These are phyloP conservation scores for Heliothis virescens DNA, from an alignment of 1,140 invertebrate genomes.

Conservation along the genomic window DNA sequence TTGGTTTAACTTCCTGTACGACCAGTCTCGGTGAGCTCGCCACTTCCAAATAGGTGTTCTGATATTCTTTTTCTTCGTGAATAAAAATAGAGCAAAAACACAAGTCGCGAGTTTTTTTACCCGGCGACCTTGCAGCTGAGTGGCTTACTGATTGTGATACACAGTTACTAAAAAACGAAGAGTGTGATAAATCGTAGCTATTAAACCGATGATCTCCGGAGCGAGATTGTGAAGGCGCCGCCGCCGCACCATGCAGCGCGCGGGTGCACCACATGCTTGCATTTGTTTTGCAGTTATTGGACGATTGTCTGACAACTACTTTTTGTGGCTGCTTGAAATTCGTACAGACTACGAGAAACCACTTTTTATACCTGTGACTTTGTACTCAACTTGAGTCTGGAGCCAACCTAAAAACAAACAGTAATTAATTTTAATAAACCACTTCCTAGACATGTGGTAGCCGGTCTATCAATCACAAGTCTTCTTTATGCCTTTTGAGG, in stretches of 20 bases:
- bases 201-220: conserved; percentile 64
- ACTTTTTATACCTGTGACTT: conserved; percentile 26
- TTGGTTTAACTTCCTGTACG: conserved; percentile 82
- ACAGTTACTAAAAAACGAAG: conserved; percentile 78
- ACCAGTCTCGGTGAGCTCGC: conserved; percentile 70
- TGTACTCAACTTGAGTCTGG: conserved; percentile 17
- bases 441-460: conserved; percentile 68
- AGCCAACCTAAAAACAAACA: conserved; percentile 32
- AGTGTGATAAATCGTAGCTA: conserved; percentile 77
- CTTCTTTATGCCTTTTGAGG: conserved; percentile 55
- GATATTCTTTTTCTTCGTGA: conserved; percentile 80
- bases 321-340: conserved; percentile 32
- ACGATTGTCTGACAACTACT: conserved; percentile 7
- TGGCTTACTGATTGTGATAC: conserved; percentile 80
- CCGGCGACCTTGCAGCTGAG: conserved; percentile 80
- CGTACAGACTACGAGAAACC: conserved; percentile 20
- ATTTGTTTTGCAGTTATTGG: conserved; percentile 23
- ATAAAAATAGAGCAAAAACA: conserved; percentile 84
- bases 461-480: conserved; percentile 60
- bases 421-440: conserved; percentile 73
- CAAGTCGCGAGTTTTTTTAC: conserved; percentile 77
- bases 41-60: conserved; percentile 82
- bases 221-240: conserved; percentile 60
- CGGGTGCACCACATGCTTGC: conserved; percentile 51
- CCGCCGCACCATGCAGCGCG: background rate